These are phyloP conservation scores for Amblyjoppa fuscipennis DNA, from an alignment of 2,888 invertebrate species.

Conservation along the genomic window DNA sequence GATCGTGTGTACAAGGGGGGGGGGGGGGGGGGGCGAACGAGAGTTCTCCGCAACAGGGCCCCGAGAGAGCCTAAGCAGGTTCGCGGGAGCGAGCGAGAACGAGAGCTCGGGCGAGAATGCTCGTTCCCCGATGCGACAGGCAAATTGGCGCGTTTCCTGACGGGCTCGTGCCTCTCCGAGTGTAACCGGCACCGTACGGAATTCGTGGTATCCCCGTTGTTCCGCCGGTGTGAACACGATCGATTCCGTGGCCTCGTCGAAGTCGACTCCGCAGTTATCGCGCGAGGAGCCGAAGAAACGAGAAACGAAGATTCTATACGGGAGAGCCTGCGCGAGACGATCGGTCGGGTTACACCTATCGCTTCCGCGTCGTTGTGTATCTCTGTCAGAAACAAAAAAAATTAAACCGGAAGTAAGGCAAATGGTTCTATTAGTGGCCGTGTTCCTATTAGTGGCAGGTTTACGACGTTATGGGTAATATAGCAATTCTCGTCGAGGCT, in stretches of 20 bases:
- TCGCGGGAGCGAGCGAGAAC: slow-evolving; percentile 44
- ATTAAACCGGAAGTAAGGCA: background rate
- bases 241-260: slow-evolving; percentile 59
- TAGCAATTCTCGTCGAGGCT: too few species aligned
- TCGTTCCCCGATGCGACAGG: slow-evolving; percentile 78
- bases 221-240: slow-evolving; percentile 65
- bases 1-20: slow-evolving; percentile 48
- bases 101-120: slow-evolving; percentile 48
- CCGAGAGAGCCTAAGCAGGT: slow-evolving; percentile 35
- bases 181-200: slow-evolving; percentile 72
- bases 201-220: slow-evolving; percentile 70
- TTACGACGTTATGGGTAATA: too few species aligned
- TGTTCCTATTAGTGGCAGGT: background rate
- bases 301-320: background rate
- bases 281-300: slow-evolving; percentile 9
- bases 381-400: background rate
- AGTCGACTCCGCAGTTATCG: slow-evolving; percentile 2
- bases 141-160: slow-evolving; percentile 84
- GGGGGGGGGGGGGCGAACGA: slow-evolving; percentile 38
- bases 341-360: background rate
- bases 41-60: slow-evolving; percentile 49
- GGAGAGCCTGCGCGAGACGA: background rate
- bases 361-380: background rate
- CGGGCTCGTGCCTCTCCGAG: slow-evolving; percentile 72
- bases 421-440: background rate